Evolutionary conservation across 2,888 invertebrate species (phyloP).

Genomic region (Cheilosia pagana): DNA sequence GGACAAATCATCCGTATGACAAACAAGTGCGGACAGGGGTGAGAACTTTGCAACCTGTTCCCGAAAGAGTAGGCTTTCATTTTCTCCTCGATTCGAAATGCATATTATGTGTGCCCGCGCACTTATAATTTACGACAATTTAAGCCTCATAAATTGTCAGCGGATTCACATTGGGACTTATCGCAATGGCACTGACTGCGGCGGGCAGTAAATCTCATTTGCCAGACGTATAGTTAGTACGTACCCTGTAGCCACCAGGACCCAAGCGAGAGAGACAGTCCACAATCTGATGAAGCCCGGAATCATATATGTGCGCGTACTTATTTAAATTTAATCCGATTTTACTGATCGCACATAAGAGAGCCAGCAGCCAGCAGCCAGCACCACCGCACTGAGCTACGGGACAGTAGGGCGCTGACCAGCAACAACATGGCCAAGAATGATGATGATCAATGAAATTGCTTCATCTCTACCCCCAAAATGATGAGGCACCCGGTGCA

Average conservation of each 20-base stretch:
- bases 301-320: conserved; percentile 71
- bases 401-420: conserved; percentile 65
- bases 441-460: conserved; percentile 73
- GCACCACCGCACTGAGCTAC: conserved; percentile 39
- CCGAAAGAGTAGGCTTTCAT: conserved; percentile 15
- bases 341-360: conserved; percentile 68
- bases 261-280: conserved; percentile 42
- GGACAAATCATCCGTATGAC: conserved; percentile 59
- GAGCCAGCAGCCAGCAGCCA: conserved; percentile 3
- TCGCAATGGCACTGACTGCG: conserved; percentile 65
- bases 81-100: conserved; percentile 11
- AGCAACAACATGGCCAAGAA: conserved; percentile 55
- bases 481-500: conserved; percentile 29
- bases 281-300: conserved; percentile 71
- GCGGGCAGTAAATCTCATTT: conserved; percentile 69
- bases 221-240: conserved; percentile 14
- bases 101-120: conserved; percentile 26
- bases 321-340: conserved; percentile 75
- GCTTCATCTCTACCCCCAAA: conserved; percentile 71
- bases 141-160: conserved; percentile 73
- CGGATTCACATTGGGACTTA: conserved; percentile 67
- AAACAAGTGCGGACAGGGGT: conserved; percentile 55
- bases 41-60: conserved; percentile 69
- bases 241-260: conserved; percentile 30
- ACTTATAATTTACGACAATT: conserved; percentile 73